These are phyloP conservation scores for Dasysyrphus tricinctus DNA, from an alignment of 2,888 invertebrate species.

Conservation along the genomic window DNA sequence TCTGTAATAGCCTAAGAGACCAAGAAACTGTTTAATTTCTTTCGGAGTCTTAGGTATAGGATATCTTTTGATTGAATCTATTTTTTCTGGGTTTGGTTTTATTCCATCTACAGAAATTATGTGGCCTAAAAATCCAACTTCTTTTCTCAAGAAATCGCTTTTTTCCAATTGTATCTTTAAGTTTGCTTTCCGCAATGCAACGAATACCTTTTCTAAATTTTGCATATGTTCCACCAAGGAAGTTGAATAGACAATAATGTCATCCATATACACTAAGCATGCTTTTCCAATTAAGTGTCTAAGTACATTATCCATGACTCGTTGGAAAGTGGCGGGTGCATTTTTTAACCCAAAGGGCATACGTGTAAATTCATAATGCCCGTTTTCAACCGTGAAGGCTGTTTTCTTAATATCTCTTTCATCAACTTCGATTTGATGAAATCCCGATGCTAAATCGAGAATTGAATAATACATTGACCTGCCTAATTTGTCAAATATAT, in stretches of 20 bases:
- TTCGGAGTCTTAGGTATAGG: neutral
- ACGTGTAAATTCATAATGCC: too few species aligned
- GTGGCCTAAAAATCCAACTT: neutral
- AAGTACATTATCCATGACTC: neutral
- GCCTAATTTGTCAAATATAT: too few species aligned
- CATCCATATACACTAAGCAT: neutral
- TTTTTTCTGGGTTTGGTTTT: neutral
- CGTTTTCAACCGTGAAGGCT: too few species aligned
- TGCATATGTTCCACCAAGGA: too few species aligned
- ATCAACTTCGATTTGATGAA: too few species aligned
- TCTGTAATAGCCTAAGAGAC: neutral
- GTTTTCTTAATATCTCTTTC: too few species aligned
- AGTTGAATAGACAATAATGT: neutral
- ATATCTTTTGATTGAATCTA: neutral
- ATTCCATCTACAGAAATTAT: neutral
- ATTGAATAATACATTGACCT: too few species aligned
- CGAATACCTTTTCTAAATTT: too few species aligned
- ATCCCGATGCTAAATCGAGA: too few species aligned
- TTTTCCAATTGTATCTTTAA: neutral
- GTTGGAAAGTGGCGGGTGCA: too few species aligned
- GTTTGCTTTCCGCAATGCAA: neutral
- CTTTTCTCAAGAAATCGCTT: neutral
- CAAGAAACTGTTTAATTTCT: neutral
- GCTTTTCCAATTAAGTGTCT: neutral
- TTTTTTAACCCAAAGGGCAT: too few species aligned